Conservation (phyloP, 2,797 vertebrate species). For the Lates japonicus region DNA sequence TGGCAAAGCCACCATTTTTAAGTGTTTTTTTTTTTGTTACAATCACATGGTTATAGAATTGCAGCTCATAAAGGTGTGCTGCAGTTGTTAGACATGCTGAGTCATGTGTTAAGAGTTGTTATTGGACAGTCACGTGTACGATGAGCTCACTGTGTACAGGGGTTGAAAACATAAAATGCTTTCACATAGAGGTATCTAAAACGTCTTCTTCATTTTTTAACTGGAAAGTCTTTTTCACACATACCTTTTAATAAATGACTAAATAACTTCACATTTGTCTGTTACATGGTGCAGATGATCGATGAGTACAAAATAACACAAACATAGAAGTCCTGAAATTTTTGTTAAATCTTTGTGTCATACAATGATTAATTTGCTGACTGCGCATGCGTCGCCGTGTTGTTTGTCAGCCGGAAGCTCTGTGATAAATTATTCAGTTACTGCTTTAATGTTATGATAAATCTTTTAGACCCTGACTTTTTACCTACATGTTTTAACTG, state of each 20-base stretch:
- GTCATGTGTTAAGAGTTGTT: constrained; percentile 35
- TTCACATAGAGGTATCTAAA: background rate
- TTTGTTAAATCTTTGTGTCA: too few relatives aligned
- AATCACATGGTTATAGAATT: background rate
- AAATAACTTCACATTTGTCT: background rate
- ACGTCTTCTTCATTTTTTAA: background rate
- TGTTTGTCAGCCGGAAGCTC: too few relatives aligned
- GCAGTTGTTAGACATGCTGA: constrained; percentile 18
- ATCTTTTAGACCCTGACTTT: too few relatives aligned
- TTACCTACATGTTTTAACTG: too few relatives aligned
- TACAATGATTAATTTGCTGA: too few relatives aligned
- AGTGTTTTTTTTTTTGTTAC: background rate
- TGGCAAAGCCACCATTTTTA: background rate
- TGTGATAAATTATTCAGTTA: too few relatives aligned
- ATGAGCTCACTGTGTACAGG: constrained; percentile 38
- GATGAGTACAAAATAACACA: background rate
- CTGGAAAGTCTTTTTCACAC: background rate
- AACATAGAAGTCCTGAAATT: background rate
- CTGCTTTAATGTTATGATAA: too few relatives aligned
- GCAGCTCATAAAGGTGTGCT: background rate
- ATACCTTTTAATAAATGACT: background rate
- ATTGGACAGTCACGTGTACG: constrained; percentile 39
- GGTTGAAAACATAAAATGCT: constrained; percentile 26
- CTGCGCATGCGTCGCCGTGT: too few relatives aligned
- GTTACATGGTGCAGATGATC: too few relatives aligned